A percentile compares a stretch with the other conserved stretches of the same genome.
phyloP scores from a whole-genome alignment of 2,797 vertebrate species.

The Cottoperca gobio region DNA sequence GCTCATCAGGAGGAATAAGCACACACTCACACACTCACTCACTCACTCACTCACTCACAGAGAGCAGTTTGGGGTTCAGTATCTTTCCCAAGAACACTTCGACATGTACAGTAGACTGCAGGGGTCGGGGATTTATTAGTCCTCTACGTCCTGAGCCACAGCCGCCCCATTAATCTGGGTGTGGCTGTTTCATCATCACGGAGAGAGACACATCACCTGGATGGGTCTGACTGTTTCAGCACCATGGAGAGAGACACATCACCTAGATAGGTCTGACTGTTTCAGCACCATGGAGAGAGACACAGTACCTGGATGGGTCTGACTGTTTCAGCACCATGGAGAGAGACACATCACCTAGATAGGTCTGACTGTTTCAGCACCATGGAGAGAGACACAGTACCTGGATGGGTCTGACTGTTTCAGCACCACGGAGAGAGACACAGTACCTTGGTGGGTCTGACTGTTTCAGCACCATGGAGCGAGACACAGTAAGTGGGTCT shows the following conservation, averaged over 20 bases:
- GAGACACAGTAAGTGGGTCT: no score
- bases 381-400: neutral
- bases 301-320: neutral
- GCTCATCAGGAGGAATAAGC: no score
- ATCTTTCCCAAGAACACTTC: no score
- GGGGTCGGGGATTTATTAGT: no score
- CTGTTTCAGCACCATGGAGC: no score
- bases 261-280: neutral
- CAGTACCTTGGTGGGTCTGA: neutral
- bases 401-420: neutral
- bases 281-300: conserved; percentile 11
- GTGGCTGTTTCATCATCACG: neutral
- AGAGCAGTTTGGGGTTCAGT: no score
- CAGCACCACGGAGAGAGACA: neutral
- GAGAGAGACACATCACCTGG: neutral
- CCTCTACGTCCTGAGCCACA: no score
- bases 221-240: neutral
- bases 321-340: neutral
- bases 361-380: neutral
- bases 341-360: neutral
- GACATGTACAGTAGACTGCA: no score
- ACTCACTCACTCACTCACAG: no score
- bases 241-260: no score
- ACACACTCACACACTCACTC: no score
- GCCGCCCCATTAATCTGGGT: no score